phyloP scores from a whole-genome alignment of 2,797 vertebrate species.

The Naso thynnoides region DNA sequence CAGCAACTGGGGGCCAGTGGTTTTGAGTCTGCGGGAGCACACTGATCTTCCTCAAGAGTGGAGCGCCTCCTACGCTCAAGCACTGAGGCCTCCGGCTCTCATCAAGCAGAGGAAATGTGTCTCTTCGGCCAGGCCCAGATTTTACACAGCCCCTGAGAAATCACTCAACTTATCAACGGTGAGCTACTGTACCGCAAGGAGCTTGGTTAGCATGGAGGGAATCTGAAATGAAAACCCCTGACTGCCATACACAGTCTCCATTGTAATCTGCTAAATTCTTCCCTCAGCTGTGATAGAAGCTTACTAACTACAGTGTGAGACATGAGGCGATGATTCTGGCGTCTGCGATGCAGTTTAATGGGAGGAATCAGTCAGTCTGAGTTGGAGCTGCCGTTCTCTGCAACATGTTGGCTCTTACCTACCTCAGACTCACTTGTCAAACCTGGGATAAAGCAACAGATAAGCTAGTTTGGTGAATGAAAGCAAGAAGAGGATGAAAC shows the following conservation, averaged over 20 bases:
- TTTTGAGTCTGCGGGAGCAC: slow-evolving; percentile 79
- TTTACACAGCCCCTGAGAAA: slow-evolving; percentile 84
- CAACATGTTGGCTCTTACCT: slow-evolving; percentile 30
- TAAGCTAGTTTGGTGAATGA: slow-evolving; percentile 13
- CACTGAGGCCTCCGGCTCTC: slow-evolving; percentile 76
- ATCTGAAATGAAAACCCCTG: slow-evolving; percentile 57
- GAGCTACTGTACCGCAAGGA: slow-evolving; percentile 81
- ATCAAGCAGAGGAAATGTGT: slow-evolving; percentile 82
- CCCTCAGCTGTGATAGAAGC: slow-evolving; percentile 52
- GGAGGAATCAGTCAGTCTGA: slow-evolving; percentile 29
- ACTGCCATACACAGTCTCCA: slow-evolving; percentile 60
- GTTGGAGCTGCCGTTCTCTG: slow-evolving; percentile 20
- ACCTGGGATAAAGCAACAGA: slow-evolving; percentile 21
- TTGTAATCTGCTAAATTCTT: slow-evolving; percentile 64
- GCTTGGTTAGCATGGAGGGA: slow-evolving; percentile 58
- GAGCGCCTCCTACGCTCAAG: slow-evolving; percentile 76
- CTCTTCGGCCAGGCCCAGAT: slow-evolving; percentile 72
- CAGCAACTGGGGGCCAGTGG: slow-evolving; percentile 74
- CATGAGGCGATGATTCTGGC: slow-evolving; percentile 28
- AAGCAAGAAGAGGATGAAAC: slow-evolving; percentile 34
- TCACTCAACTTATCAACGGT: slow-evolving; percentile 81
- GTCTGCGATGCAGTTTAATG: slow-evolving; percentile 23
- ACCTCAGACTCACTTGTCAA: slow-evolving; percentile 6
- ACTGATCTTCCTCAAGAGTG: slow-evolving; percentile 82
- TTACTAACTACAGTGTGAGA: slow-evolving; percentile 42